These are phyloP conservation scores for Embidobia sp. DNA, from an alignment of 2,888 invertebrate genomes.

Conservation along the genomic window DNA sequence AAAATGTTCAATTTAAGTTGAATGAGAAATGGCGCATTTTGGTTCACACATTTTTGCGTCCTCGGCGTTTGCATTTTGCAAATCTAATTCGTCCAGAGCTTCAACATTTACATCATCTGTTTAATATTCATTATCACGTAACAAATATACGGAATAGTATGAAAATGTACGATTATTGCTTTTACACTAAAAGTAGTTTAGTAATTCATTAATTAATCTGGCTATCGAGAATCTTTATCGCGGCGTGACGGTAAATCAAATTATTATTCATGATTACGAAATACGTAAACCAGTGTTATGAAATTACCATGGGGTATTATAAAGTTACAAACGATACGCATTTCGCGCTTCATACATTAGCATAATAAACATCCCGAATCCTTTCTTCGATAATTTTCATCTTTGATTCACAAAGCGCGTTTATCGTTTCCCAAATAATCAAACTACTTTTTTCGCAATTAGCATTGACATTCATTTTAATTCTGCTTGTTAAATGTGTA, in stretches of 20 bases:
- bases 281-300: slow-evolving; percentile 53
- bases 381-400: slow-evolving; percentile 9
- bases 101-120: slow-evolving; percentile 27
- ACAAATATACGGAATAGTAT: slow-evolving; percentile 49
- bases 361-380: slow-evolving; percentile 7
- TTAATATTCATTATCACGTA: slow-evolving; percentile 49
- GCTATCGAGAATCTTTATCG: slow-evolving; percentile 57
- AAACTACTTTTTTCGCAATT: background rate
- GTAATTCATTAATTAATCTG: slow-evolving; percentile 58
- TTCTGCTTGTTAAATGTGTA: too few species aligned
- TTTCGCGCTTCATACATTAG: slow-evolving; percentile 28
- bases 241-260: slow-evolving; percentile 55
- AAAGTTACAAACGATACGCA: slow-evolving; percentile 47
- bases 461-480: too few species aligned
- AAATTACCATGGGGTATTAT: slow-evolving; percentile 58
- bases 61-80: background rate
- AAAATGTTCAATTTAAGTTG: too few species aligned
- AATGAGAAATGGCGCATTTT: too few species aligned
- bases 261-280: slow-evolving; percentile 63
- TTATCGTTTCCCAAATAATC: background rate
- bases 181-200: slow-evolving; percentile 58
- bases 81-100: slow-evolving; percentile 29
- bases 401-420: too few species aligned
- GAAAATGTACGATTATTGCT: slow-evolving; percentile 59
- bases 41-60: background rate